These are phyloP conservation scores for Nezara viridula DNA, from an alignment of 2,888 invertebrate genomes.

Conservation along the genomic window DNA sequence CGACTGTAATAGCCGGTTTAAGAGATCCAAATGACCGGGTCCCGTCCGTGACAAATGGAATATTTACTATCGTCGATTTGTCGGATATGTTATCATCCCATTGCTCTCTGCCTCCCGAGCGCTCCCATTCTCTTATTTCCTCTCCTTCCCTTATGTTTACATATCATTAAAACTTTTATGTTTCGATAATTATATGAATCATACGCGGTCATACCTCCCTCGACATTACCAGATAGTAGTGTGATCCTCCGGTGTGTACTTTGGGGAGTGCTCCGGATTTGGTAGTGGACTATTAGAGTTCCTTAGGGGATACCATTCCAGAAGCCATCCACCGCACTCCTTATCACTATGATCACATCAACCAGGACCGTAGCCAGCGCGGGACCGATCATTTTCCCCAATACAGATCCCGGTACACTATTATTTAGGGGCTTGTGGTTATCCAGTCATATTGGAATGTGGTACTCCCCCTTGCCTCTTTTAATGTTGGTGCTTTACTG, in stretches of 20 bases:
- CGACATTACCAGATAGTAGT: not conserved
- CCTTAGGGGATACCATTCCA: not conserved
- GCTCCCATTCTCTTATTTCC: not conserved
- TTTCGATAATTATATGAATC: not conserved
- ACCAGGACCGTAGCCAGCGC: not conserved
- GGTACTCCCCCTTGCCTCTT: not conserved
- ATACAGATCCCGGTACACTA: not conserved
- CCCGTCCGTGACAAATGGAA: conserved; percentile 6
- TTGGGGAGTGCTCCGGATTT: conserved; percentile 10
- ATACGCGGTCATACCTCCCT: not conserved
- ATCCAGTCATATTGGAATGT: not conserved
- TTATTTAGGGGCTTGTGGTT: not conserved
- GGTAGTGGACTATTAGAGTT: not conserved
- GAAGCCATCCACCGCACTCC: not conserved
- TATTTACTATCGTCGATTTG: conserved; percentile 14
- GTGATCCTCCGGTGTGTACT: not conserved
- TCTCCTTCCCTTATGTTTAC: not conserved
- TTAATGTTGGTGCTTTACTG: conserved; percentile 12
- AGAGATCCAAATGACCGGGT: not conserved
- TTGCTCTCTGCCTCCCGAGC: not conserved
- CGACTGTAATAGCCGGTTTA: not conserved
- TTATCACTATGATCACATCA: not conserved
- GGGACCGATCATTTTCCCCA: not conserved
- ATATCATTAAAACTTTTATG: conserved; percentile 23
- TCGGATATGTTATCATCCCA: conserved; percentile 3